These are phyloP conservation scores for Hyphantria cunea DNA, from an alignment of 1,140 invertebrate species.

Conservation along the genomic window DNA sequence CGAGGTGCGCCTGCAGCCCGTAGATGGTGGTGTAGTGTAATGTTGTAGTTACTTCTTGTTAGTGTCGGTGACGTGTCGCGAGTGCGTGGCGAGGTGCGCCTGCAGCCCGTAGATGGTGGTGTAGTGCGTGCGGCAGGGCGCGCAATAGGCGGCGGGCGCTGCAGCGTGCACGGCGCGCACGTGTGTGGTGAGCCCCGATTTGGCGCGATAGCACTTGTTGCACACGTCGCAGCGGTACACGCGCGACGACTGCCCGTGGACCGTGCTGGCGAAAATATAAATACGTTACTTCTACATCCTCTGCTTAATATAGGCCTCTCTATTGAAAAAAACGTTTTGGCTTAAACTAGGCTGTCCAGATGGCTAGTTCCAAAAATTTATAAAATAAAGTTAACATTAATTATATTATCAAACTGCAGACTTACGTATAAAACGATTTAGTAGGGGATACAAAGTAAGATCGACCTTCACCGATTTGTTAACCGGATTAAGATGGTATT, in stretches of 20 bases:
- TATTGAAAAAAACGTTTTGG: too few relatives aligned
- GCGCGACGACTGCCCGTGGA: conserved; percentile 46
- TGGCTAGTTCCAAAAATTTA: too few relatives aligned
- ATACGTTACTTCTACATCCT: neutral
- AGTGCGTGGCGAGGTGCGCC: conserved; percentile 52
- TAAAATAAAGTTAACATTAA: too few relatives aligned
- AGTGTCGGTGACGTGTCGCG: conserved; percentile 39
- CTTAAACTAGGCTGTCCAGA: too few relatives aligned
- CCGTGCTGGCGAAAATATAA: conserved; percentile 40
- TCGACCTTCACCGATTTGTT: too few relatives aligned
- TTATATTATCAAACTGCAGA: too few relatives aligned
- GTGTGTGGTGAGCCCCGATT: conserved; percentile 49
- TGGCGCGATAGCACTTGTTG: conserved; percentile 47
- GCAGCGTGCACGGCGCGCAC: conserved; percentile 28
- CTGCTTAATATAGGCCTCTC: too few relatives aligned
- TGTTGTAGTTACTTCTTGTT: conserved; percentile 51
- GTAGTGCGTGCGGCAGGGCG: conserved; percentile 47
- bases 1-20: conserved; percentile 48
- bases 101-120: conserved; percentile 32
- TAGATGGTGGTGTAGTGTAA: conserved; percentile 41
- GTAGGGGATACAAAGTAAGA: too few relatives aligned
- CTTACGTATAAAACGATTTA: too few relatives aligned
- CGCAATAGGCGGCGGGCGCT: conserved; percentile 35
- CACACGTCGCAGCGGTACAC: conserved; percentile 47
- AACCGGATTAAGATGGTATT: too few relatives aligned